Conservation (phyloP, 2,797 vertebrate species). For the Paramormyrops hopkinsi region DNA sequence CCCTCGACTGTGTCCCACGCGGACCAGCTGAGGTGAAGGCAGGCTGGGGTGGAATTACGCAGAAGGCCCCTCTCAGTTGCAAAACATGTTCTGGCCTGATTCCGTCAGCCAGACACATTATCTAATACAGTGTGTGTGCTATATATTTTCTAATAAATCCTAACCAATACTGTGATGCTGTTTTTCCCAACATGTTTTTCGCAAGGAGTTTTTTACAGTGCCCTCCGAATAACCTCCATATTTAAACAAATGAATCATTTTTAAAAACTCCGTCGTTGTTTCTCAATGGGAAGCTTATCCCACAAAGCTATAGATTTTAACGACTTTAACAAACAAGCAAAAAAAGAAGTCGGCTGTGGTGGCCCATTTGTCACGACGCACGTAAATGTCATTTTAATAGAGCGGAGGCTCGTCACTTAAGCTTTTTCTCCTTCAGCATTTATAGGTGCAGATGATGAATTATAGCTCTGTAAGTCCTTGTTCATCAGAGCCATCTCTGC, state of each 20-base stretch:
- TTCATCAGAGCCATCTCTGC: background rate
- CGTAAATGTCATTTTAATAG: conserved; percentile 14
- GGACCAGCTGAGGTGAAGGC: background rate
- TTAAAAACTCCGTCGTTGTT: background rate
- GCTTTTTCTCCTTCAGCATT: background rate
- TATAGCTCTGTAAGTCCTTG: background rate
- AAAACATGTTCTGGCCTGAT: background rate
- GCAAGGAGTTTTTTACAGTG: background rate
- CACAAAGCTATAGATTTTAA: background rate
- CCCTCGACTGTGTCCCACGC: background rate
- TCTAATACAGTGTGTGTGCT: background rate
- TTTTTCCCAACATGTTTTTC: background rate
- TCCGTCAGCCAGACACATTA: background rate
- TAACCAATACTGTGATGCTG: background rate
- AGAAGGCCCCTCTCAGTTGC: background rate
- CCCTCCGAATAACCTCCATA: background rate
- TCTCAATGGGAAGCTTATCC: background rate
- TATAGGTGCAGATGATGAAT: conserved; percentile 3
- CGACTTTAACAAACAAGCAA: background rate
- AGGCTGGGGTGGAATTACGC: background rate
- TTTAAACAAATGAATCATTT: background rate
- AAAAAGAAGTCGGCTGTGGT: background rate
- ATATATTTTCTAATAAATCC: background rate
- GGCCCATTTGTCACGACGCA: background rate
- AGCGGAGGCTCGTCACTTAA: background rate